phyloP scores from a whole-genome alignment of 1,140 invertebrate species.

The Anadara kagoshimensis region DNA sequence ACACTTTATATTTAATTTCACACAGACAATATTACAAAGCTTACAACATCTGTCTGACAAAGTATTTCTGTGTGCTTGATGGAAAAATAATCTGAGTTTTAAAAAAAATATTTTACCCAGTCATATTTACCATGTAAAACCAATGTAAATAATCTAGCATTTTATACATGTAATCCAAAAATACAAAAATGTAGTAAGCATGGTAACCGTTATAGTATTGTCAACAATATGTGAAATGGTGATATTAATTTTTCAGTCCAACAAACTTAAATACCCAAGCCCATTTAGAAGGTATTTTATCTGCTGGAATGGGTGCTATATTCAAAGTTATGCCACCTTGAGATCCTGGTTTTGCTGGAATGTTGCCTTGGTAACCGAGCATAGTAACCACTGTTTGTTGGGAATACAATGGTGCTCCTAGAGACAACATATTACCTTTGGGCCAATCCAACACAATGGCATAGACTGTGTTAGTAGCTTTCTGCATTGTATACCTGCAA shows the following conservation, averaged over 20 bases:
- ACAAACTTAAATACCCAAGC: constrained; percentile 55
- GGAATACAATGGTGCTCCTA: constrained; percentile 51
- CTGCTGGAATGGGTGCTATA: constrained; percentile 51
- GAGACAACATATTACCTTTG: constrained; percentile 27
- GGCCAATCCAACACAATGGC: constrained; percentile 61
- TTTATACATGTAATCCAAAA: too few relatives aligned
- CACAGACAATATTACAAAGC: too few relatives aligned
- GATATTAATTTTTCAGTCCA: constrained; percentile 18
- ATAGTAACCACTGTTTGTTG: constrained; percentile 49
- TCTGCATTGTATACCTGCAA: constrained; percentile 62
- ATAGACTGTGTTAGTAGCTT: constrained; percentile 34
- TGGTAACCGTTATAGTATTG: too few relatives aligned
- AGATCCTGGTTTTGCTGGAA: constrained; percentile 40
- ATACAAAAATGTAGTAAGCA: too few relatives aligned
- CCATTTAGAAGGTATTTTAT: constrained; percentile 59
- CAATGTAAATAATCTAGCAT: too few relatives aligned
- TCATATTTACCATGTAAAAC: too few relatives aligned
- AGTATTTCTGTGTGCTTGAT: too few relatives aligned
- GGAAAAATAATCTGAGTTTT: too few relatives aligned
- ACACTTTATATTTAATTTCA: too few relatives aligned
- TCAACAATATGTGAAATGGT: too few relatives aligned
- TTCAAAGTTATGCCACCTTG: constrained; percentile 46
- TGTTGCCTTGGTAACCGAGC: constrained; percentile 49
- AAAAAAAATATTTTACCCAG: too few relatives aligned
- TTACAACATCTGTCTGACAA: too few relatives aligned